Evolutionary conservation across 2,113 vertebrate genomes (phyloP).

Genomic region (Agapornis roseicollis): DNA sequence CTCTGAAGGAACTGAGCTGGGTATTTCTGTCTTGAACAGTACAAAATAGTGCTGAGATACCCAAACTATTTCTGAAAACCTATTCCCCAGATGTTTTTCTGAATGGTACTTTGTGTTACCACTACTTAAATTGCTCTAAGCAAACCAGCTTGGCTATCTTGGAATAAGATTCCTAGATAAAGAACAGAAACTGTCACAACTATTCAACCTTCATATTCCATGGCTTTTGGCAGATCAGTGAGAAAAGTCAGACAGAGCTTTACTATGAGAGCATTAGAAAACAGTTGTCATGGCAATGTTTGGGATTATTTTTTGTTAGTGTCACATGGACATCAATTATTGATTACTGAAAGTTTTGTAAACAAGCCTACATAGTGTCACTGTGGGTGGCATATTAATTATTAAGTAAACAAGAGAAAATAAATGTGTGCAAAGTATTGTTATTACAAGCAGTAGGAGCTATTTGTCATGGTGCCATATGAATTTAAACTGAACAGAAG

Average conservation of each 20-base stretch:
- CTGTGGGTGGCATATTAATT: constrained; percentile 49
- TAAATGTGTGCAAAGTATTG: constrained; percentile 23
- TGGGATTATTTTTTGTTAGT: background rate
- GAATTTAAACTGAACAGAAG: constrained; percentile 49
- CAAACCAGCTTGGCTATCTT: background rate
- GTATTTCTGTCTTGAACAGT: background rate
- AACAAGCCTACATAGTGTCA: constrained; percentile 27
- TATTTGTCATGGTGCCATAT: constrained; percentile 39
- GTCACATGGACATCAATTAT: background rate
- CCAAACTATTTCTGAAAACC: background rate
- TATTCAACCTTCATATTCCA: background rate
- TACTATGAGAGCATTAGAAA: background rate
- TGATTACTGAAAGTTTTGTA: constrained; percentile 43
- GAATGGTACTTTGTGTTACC: background rate
- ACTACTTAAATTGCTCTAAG: background rate
- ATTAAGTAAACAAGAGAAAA: constrained; percentile 60
- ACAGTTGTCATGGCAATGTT: background rate
- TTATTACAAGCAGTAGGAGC: constrained; percentile 2
- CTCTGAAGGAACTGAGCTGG: background rate
- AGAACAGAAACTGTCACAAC: background rate
- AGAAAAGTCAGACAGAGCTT: background rate
- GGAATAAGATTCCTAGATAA: background rate
- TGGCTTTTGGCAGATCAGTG: background rate
- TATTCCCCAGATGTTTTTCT: background rate
- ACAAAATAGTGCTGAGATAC: background rate